Conservation (phyloP, 2,888 invertebrate genomes). For the Spodoptera exigua region DNA sequence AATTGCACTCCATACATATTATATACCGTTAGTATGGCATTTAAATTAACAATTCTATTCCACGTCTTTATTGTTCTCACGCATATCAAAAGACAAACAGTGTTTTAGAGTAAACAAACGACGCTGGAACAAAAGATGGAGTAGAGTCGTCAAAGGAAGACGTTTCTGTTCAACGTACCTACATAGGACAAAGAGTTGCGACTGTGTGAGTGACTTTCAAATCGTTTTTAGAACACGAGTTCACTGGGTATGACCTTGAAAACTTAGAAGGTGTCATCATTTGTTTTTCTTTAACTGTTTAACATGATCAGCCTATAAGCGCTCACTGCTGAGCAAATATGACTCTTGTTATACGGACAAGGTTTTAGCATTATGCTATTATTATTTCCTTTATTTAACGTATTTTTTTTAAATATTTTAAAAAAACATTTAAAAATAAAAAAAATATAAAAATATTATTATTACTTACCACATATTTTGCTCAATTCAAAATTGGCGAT, state of each 20-base stretch:
- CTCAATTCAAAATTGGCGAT: too few species aligned
- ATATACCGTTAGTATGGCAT: too few species aligned
- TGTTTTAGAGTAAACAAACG: slow-evolving; percentile 54
- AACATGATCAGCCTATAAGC: too few species aligned
- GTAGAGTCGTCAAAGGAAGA: slow-evolving; percentile 50
- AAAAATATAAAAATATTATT: too few species aligned
- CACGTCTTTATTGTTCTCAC: slow-evolving; percentile 38
- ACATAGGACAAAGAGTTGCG: slow-evolving; percentile 29
- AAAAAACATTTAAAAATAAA: too few species aligned
- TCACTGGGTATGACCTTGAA: slow-evolving; percentile 9
- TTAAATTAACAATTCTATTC: slow-evolving; percentile 31
- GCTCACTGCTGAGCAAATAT: too few species aligned
- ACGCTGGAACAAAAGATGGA: slow-evolving; percentile 53
- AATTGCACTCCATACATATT: slow-evolving; percentile 13
- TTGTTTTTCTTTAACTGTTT: too few species aligned
- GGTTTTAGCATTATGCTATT: too few species aligned
- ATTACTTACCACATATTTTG: too few species aligned
- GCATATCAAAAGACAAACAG: slow-evolving; percentile 58
- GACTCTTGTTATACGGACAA: too few species aligned
- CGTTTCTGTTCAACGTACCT: slow-evolving; percentile 40
- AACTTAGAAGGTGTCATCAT: not conserved
- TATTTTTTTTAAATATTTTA: too few species aligned
- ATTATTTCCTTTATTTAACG: too few species aligned
- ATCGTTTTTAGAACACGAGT: slow-evolving; percentile 36
- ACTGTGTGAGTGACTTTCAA: slow-evolving; percentile 35